Evolutionary conservation across 2,888 invertebrate species (phyloP).

Genomic region (Parnassius smintheus): DNA sequence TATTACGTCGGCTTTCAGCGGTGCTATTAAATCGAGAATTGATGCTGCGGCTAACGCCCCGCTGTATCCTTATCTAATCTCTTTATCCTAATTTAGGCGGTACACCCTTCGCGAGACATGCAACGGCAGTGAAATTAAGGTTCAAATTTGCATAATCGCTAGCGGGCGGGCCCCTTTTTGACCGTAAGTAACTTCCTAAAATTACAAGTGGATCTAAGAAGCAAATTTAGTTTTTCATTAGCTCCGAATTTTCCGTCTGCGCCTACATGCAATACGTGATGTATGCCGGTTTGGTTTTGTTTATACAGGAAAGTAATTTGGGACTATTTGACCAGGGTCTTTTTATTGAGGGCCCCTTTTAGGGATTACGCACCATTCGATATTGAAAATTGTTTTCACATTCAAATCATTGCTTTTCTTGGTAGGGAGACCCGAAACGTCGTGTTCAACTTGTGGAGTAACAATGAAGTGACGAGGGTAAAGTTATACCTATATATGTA

Average conservation of each 20-base stretch:
- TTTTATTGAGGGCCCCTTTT: not conserved
- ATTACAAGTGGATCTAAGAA: not conserved
- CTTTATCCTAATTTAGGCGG: conserved; percentile 4
- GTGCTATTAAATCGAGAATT: conserved; percentile 1
- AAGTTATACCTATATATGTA: too few species aligned
- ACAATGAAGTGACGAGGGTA: not conserved
- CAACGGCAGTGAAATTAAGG: not conserved
- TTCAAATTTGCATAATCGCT: conserved; percentile 4
- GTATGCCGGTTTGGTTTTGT: too few species aligned
- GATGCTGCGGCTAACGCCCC: conserved; percentile 2
- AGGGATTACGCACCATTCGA: not conserved
- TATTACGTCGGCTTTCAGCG: conserved; percentile 2
- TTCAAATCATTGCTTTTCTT: not conserved
- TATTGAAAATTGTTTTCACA: conserved; percentile 2
- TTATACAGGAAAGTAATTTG: not conserved
- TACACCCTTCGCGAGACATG: not conserved
- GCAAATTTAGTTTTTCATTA: not conserved
- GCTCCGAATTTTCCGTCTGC: too few species aligned
- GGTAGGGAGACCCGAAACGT: not conserved
- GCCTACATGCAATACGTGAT: too few species aligned
- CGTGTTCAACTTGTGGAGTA: not conserved
- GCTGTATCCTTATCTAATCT: conserved; percentile 5
- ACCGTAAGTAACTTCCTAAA: not conserved
- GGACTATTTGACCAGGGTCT: not conserved
- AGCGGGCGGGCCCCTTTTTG: not conserved